Base-by-base conservation (phyloP, 2,113 vertebrate species). In the Orycteropus afer region DNA sequence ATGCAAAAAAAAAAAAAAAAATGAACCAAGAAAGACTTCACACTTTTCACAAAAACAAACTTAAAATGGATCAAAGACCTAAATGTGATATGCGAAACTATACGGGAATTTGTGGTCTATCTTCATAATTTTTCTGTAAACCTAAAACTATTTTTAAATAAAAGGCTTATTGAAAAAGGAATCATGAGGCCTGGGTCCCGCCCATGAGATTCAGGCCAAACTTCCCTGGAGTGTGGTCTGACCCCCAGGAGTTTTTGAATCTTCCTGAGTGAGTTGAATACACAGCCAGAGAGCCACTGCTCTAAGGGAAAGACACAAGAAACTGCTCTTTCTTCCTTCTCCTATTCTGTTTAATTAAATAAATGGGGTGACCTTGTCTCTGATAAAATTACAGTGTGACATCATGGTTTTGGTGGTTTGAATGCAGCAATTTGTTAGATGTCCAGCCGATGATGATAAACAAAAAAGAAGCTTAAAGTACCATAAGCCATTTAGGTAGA, bases 21-120 rank as follows among this genome's bases (percentile, higher is more conserved):
- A n/a, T n/a, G n/a, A 89, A 82, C 47, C 40, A 45, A 79, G 61
- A 71, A 40, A 79, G 65, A 81, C 15, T 40, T 92, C 1, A 45
- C 23, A 10, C n/a, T 94, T 92, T 15, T 45, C 61, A 95, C 7
- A 92, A 86, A 91, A 93, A 65, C 59, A 34, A 82, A 23, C 51
- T 95, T 40, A 85, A 67, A 53, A 51, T 37, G 42, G 47, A 40
- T 57, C 42, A 88, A 42, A 61, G 32, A 34, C 7, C 37, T 79
- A 71, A 67, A 76, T 76, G 61, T 15, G 61, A 71, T 51, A 76
- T 27, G 25, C 0, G 59, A 73, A 86, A 63, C 23, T 42, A 25
- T 3, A 17, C 18, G 17, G n/a, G n/a, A 17, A 37, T 37, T 18
- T 8, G n/a, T n/a, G 67, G 18, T 53, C 32, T n/a, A n/a, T n/a